phyloP scores from a whole-genome alignment of 2,888 invertebrate species.

The Lymantria dispar region DNA sequence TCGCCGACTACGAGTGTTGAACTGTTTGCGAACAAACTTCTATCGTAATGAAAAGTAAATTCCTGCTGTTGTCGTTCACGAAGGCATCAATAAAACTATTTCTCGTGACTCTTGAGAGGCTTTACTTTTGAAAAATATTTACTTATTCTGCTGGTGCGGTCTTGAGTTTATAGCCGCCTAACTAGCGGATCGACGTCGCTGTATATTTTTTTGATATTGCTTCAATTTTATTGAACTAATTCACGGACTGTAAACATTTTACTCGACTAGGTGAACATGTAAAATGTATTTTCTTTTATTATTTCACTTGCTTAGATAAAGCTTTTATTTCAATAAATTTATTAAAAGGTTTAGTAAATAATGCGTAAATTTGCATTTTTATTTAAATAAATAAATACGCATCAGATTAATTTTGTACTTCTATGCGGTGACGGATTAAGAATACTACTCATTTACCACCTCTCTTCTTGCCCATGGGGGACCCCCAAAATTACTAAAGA shows the following conservation, averaged over 20 bases:
- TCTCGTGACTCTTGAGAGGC: conserved; percentile 46
- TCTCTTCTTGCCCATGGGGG: too few relatives aligned
- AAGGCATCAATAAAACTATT: conserved; percentile 73
- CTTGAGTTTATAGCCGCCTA: conserved; percentile 35
- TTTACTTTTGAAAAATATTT: conserved; percentile 61
- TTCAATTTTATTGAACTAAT: conserved; percentile 31
- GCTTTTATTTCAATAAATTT: neutral
- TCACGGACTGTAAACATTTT: conserved; percentile 24
- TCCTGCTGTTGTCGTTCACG: conserved; percentile 47
- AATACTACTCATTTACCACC: too few relatives aligned
- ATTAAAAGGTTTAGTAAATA: too few relatives aligned
- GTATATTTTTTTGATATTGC: conserved; percentile 30
- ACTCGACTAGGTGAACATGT: conserved; percentile 13
- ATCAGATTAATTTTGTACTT: too few relatives aligned
- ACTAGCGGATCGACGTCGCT: conserved; percentile 27
- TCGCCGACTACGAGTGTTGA: conserved; percentile 47
- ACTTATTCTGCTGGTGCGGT: conserved; percentile 45
- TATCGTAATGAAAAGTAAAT: conserved; percentile 77
- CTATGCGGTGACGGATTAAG: too few relatives aligned
- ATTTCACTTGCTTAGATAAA: conserved; percentile 3
- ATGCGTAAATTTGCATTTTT: too few relatives aligned
- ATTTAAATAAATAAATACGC: too few relatives aligned
- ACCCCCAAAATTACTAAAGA: too few relatives aligned
- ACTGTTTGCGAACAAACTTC: conserved; percentile 71
- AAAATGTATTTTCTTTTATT: conserved; percentile 13